Conservation (phyloP, 2,113 vertebrate genomes). For the Ailuropoda melanoleuca region DNA sequence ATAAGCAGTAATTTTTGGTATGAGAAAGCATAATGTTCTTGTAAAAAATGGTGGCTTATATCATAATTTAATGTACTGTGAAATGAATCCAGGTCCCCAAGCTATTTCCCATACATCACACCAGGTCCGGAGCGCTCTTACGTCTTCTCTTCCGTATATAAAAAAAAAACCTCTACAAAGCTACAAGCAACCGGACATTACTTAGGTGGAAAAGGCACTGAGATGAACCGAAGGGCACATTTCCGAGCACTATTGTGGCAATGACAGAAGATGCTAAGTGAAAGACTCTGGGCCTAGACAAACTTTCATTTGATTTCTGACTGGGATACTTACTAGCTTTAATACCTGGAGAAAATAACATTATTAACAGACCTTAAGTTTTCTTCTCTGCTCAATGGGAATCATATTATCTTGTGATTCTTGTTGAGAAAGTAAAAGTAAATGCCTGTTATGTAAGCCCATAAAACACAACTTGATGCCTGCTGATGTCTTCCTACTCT, state of each 20-base stretch:
- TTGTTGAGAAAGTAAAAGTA: neutral
- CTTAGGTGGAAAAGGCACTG: neutral
- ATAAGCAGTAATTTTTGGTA: neutral
- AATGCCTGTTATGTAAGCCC: neutral
- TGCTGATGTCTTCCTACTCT: neutral
- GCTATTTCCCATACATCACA: fast-evolving
- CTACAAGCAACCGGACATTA: neutral
- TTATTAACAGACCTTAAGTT: neutral
- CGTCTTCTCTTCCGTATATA: neutral
- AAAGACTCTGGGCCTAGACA: neutral
- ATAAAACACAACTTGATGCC: neutral
- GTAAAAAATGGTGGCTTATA: neutral
- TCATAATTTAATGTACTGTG: neutral
- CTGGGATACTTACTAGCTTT: neutral
- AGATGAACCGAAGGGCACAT: neutral
- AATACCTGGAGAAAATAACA: neutral
- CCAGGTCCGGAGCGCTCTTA: neutral
- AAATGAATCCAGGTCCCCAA: neutral
- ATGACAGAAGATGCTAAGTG: neutral
- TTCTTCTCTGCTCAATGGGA: neutral
- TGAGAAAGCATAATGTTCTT: neutral
- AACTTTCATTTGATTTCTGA: neutral
- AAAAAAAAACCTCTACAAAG: neutral
- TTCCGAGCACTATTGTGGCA: neutral
- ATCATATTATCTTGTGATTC: neutral